Evolutionary conservation across 2,888 invertebrate species (phyloP).

Genomic region (Harpagoxenus sublaevis): DNA sequence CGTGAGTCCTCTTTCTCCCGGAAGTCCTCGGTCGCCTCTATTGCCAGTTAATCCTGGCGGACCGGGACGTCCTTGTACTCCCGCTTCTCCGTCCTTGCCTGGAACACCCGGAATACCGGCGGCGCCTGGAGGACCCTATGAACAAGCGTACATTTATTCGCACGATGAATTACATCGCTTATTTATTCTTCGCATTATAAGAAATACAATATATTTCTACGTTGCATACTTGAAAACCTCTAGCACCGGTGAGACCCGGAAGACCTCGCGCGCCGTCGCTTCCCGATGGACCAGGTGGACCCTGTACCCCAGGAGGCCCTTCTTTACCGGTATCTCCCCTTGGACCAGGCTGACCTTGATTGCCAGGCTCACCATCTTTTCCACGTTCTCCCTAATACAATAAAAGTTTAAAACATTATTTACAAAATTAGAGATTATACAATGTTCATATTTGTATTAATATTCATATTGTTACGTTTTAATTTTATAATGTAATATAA

Average conservation of each 20-base stretch:
- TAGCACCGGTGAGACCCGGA: conserved; percentile 91
- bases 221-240: conserved; percentile 91
- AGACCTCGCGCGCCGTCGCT: conserved; percentile 92
- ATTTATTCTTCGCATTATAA: not conserved
- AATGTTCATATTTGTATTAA: not conserved
- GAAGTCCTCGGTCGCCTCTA: conserved; percentile 90
- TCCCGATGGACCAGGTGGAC: conserved; percentile 90
- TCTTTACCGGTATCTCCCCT: conserved; percentile 87
- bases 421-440: not conserved
- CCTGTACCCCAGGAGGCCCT: conserved; percentile 90
- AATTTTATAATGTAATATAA: not conserved
- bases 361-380: conserved; percentile 93
- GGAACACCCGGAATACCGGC: conserved; percentile 91
- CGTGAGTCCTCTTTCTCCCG: conserved; percentile 91
- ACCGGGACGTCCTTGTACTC: conserved; percentile 90
- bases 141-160: conserved; percentile 42
- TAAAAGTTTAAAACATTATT: not conserved
- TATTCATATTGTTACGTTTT: not conserved
- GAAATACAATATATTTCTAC: conserved; percentile 5
- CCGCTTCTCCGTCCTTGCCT: conserved; percentile 94
- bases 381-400: conserved; percentile 91
- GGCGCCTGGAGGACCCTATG: conserved; percentile 91
- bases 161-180: not conserved
- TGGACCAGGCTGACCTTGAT: conserved; percentile 88
- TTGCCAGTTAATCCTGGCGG: conserved; percentile 87